These are phyloP conservation scores for Amphipyra tragopoginis DNA, from an alignment of 2,888 invertebrate species.

Conservation along the genomic window DNA sequence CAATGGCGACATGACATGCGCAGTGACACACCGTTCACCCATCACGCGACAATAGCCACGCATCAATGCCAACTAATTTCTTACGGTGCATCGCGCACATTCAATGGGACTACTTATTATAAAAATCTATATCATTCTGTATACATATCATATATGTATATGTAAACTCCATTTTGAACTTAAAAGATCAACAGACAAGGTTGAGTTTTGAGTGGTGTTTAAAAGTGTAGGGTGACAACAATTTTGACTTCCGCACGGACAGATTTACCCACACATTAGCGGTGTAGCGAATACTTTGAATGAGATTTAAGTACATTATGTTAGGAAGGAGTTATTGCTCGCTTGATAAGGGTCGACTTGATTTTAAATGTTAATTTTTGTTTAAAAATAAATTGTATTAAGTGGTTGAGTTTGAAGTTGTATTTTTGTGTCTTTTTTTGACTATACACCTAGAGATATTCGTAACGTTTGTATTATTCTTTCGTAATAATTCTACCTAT, in stretches of 20 bases:
- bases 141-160: constrained; percentile 11
- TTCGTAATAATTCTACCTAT: no score
- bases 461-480: constrained; percentile 1
- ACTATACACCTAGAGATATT: not conserved
- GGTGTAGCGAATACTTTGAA: constrained; percentile 75
- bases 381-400: constrained; percentile 50
- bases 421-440: constrained; percentile 19
- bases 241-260: constrained; percentile 79
- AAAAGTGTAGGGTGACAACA: constrained; percentile 64
- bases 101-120: constrained; percentile 69
- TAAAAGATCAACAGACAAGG: constrained; percentile 1
- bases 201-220: constrained; percentile 21
- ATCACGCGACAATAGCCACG: constrained; percentile 74
- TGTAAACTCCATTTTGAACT: constrained; percentile 42
- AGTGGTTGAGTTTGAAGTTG: constrained; percentile 28
- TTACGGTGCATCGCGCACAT: constrained; percentile 84
- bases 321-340: constrained; percentile 52
- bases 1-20: constrained; percentile 49
- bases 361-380: constrained; percentile 56
- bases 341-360: constrained; percentile 60
- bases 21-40: constrained; percentile 66
- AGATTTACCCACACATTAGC: constrained; percentile 85
- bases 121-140: constrained; percentile 61
- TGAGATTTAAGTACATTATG: constrained; percentile 61
- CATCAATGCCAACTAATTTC: constrained; percentile 87